Evolutionary conservation across 2,888 invertebrate species (phyloP).

Genomic region (Pollenia labialis): DNA sequence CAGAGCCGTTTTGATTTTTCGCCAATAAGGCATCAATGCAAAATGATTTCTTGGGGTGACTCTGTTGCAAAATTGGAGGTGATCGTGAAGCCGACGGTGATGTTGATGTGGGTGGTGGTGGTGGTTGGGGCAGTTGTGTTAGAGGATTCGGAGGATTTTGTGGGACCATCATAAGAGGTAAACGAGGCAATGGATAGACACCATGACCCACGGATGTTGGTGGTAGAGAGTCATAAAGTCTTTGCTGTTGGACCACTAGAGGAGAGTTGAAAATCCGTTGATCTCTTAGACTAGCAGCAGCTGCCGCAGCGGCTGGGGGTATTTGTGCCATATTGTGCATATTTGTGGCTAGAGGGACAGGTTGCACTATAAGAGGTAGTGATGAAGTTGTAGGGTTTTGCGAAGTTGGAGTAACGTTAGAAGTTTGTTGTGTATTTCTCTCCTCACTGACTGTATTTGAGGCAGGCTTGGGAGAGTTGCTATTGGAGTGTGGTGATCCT

Average conservation of each 20-base stretch:
- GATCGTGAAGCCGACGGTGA: conserved; percentile 72
- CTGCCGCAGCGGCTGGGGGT: conserved; percentile 34
- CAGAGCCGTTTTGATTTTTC: conserved; percentile 84
- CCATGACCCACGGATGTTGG: conserved; percentile 75
- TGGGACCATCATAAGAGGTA: conserved; percentile 78
- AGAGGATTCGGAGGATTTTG: conserved; percentile 69
- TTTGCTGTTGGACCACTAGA: conserved; percentile 54
- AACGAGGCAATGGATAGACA: conserved; percentile 79
- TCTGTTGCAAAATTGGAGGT: conserved; percentile 75
- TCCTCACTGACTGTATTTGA: conserved; percentile 1
- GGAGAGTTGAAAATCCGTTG: conserved; percentile 75
- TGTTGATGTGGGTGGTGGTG: conserved; percentile 52
- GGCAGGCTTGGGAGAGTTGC: conserved; percentile 76
- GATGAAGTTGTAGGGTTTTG: conserved; percentile 68
- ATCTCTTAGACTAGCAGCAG: conserved; percentile 74
- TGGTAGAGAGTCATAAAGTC: conserved; percentile 66
- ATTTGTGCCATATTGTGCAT: conserved; percentile 66
- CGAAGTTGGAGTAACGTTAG: background rate
- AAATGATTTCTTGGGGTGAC: conserved; percentile 89
- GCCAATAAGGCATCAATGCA: conserved; percentile 95
- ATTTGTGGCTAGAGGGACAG: conserved; percentile 75
- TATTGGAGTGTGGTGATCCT: conserved; percentile 77
- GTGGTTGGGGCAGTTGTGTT: conserved; percentile 53
- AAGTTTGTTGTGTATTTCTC: conserved; percentile 5
- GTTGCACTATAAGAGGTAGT: conserved; percentile 78